Evolutionary conservation across 35 echinoderm and acorn worm species (phyloP), one percentile per base, ranked within the genome.

Genomic region (Anneissia japonica): DNA sequence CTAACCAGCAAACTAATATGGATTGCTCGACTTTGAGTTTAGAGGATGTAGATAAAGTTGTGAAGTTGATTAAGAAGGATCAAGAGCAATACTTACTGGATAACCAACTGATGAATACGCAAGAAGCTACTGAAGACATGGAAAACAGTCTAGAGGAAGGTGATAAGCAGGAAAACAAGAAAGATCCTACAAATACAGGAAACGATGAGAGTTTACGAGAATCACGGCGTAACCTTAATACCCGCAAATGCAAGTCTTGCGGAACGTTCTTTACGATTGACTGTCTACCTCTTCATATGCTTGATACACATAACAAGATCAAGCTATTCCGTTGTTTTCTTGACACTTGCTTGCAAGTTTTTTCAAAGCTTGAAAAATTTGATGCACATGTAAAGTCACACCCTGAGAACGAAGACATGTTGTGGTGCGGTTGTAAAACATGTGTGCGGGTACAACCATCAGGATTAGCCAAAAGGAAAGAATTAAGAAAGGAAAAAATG

Each of bases 301-400:
- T 88, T 13, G 79, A 84, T 16, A 35, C 43, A 35, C 96, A 99
- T 46, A 91, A 83, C 46, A 87, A 91, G 86, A 87, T 86, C 6
- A 99, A 94, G 56, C 35, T 89, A 11, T 99, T 99, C 73, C 88
- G 89, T 79, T 99, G 96, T 46, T 83, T 89, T 29, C 87, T 91
- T 72, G 75, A 78, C 7, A 79, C 74, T 4, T 99, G 96, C 73
- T 36, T 79, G 33, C 29, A 79, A 30, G 64, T 84, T 21, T 89
- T 80, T 64, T 74, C 39, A 31, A 46, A 81, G 10, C 40, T 94
- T 16, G 84, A 94, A 2, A 64, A 89, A 29, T 94, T 99, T 76
- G 55, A 32, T n/a, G 72, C 34, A 26, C 96, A 99, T 76, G 46
- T 94, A 23, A 73, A 37, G 1, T 35, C 43, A 30, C 91, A 99